Evolutionary conservation across 2,797 vertebrate genomes (phyloP).

Genomic region (Chiloscyllium punctatum): DNA sequence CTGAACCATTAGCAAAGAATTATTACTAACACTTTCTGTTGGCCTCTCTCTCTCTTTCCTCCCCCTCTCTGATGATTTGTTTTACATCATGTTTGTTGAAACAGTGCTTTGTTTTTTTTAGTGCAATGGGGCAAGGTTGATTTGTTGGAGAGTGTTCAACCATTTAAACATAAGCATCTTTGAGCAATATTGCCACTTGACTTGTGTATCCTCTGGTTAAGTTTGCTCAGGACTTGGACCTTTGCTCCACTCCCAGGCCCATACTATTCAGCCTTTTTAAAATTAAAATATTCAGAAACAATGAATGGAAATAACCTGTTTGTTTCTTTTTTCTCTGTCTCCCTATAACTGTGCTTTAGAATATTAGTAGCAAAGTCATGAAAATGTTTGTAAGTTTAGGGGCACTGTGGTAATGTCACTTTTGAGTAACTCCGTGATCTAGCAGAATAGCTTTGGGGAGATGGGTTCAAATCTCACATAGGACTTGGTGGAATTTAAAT

Average conservation of each 20-base stretch:
- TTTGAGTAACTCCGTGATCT: not conserved
- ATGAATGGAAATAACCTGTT: not conserved
- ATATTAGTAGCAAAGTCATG: not conserved
- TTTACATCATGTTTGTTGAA: not conserved
- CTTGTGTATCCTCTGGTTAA: not conserved
- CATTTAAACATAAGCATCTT: not conserved
- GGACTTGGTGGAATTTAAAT: not conserved
- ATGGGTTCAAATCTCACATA: not conserved
- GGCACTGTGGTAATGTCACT: not conserved
- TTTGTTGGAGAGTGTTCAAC: not conserved
- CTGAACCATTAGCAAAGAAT: conserved; percentile 12
- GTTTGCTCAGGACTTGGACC: not conserved
- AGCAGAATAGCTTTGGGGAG: not conserved
- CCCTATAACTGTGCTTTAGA: not conserved
- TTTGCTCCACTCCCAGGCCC: not conserved
- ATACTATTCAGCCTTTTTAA: not conserved
- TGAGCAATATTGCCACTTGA: not conserved
- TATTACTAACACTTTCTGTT: conserved; percentile 22
- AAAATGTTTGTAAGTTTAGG: not conserved
- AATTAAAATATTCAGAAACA: not conserved
- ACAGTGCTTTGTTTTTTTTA: not conserved
- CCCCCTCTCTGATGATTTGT: not conserved
- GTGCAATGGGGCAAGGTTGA: not conserved
- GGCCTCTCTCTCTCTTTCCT: not conserved
- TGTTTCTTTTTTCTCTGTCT: not conserved